phyloP scores from a whole-genome alignment of 2,888 invertebrate species.

The Phalera bucephala region DNA sequence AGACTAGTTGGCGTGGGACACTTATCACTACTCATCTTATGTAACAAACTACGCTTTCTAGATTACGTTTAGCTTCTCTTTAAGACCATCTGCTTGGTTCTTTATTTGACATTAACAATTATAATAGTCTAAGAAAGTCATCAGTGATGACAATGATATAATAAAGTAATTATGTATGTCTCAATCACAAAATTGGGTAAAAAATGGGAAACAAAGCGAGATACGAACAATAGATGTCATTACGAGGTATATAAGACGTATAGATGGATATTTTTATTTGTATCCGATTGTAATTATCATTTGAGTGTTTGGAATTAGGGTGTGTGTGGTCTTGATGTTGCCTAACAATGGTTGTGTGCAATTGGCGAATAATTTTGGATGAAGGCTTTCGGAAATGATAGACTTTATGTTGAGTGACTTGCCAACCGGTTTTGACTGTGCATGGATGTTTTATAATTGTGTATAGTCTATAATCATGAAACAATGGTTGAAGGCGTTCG shows the following conservation, averaged over 20 bases:
- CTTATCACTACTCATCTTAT: too few relatives aligned
- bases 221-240: slow-evolving; percentile 1
- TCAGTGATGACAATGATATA: neutral
- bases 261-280: neutral
- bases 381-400: neutral
- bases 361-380: neutral
- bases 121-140: too few relatives aligned
- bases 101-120: too few relatives aligned
- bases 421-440: too few relatives aligned
- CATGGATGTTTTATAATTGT: too few relatives aligned
- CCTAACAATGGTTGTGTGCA: neutral
- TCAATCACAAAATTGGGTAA: neutral
- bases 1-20: too few relatives aligned
- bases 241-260: neutral
- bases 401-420: too few relatives aligned
- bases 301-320: neutral
- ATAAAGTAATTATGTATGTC: neutral
- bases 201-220: neutral
- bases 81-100: too few relatives aligned
- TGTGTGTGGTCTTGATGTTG: slow-evolving; percentile 1
- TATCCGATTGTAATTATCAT: neutral
- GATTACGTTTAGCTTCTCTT: too few relatives aligned
- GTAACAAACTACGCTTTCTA: too few relatives aligned
- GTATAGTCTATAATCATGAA: too few relatives aligned
- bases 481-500: too few relatives aligned